Evolutionary conservation across 2,888 invertebrate genomes (phyloP), one percentile per base, ranked within the genome.

Genomic region (Meloe dianella): DNA sequence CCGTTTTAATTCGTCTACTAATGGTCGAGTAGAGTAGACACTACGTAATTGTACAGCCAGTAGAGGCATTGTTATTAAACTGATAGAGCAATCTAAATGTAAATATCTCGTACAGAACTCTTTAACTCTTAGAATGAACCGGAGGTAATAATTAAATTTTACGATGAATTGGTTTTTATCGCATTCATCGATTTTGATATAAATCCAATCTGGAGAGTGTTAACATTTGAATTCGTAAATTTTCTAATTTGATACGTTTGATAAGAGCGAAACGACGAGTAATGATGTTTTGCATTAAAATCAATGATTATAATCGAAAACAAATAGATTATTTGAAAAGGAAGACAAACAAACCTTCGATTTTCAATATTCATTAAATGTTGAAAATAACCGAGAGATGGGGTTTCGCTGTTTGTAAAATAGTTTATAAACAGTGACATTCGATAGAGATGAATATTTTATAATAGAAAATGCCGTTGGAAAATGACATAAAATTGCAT

Each of bases 101-200:
- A 51, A 51, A 51, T 51, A 51, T 9, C 12, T 12, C 24, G 22
- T 24, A 51, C 12, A 51, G 22, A 24, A 51, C 10, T 51, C 51
- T 51, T 51, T 51, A 51, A 51, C 51, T 51, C 24, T 24, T 22
- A 9, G 3, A 58, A 59, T 35, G 38, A 35, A 59, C 59, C 24
- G 10, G 24, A 59, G 38, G 35, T 59, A 7, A 59, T 35, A 59
- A 59, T 59, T 59, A 59, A 59, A 59, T 59, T 59, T 59, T 59
- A 59, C 30, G 59, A 38, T 22, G 59, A 59, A 59, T 59, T 59
- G 35, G 24, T 32, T 59, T 59, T 59, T 59, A 59, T 59, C 20
- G 10, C 35, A 29, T 30, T 29, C 10, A 47, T 47, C 20, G 47
- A 47, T 47, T 47, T 20, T 47, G 20, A 7, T 47, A 47, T 47